These are phyloP conservation scores for Rhinolophus ferrumequinum DNA, from an alignment of 2,113 vertebrate genomes.

Conservation along the genomic window DNA sequence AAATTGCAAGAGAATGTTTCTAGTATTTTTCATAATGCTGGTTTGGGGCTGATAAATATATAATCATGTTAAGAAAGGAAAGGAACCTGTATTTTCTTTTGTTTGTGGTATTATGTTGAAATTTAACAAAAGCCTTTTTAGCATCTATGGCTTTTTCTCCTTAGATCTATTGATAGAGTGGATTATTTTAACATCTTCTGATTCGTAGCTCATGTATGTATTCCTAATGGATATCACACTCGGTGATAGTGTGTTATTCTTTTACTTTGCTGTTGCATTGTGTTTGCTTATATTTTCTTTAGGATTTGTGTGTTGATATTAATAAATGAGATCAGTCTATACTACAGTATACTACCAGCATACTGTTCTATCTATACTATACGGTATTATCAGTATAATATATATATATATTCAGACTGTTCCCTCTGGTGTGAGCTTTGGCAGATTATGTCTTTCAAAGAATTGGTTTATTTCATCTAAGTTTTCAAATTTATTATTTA, in stretches of 20 bases:
- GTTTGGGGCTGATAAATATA: neutral
- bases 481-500: neutral
- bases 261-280: neutral
- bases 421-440: neutral
- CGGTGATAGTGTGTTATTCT: neutral
- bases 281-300: neutral
- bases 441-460: neutral
- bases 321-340: neutral
- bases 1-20: neutral
- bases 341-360: neutral
- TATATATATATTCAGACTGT: neutral
- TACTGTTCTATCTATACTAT: neutral
- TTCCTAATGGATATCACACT: neutral
- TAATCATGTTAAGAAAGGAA: neutral
- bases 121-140: neutral
- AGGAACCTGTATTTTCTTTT: neutral
- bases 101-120: neutral
- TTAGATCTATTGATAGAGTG: neutral
- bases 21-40: neutral
- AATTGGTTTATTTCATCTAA: neutral
- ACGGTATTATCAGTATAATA: too few relatives aligned
- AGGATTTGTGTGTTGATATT: neutral
- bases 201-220: neutral
- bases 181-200: neutral
- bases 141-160: neutral